Base-by-base conservation (phyloP, 2,888 invertebrate species). In the Odontomyia ornata region DNA sequence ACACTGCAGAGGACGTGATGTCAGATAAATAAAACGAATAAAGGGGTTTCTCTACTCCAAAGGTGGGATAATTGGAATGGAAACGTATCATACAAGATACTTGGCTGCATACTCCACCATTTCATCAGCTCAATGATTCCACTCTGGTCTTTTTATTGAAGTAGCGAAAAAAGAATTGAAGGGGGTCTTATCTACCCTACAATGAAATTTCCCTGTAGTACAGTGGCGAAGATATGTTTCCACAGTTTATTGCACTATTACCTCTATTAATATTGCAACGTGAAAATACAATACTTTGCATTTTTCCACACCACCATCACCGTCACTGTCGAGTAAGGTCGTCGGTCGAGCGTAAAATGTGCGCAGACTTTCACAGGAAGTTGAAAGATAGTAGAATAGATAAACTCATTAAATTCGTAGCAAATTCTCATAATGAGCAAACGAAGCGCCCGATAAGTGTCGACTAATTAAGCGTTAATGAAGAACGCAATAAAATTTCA, bases 41-140 rank as follows among this genome's bases (percentile, higher is more conserved):
- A 47, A 69, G 30, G 47, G 15, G 46, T 47, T 25, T 23, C n/a
- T 25, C 3, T 47, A 27, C 30, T 69, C 43, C 47, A 47, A 69
- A 69, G 69, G 69, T 69, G 69, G 25, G 46, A 69, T 69, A 69
- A 69, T 69, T 69, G 69, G 43, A 47, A 46, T 69, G 46, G 69
- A 47, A 69, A 69, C 23, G 27, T 69, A 69, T 47, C 69, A 69
- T 69, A 21, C 43, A 47, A 30, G 46, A 47, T 30, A 69, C 69
- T 67, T 25, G 21, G 4, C 60, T 60, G 60, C 60, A 25, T 23
- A 1, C 52, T 18, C n/a, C 52, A 52, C 52, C 4, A 52, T 60
- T 25, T 60, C 60, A 21, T 5, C 25, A 11, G 60, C 60, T n/a
- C 25, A 60, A 60, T 25, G 1, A 25, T 25, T 60, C 60, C 25